Evolutionary conservation across 2,113 vertebrate species (phyloP), one percentile per base, ranked within the genome.

Genomic region (Tamias sibiricus): DNA sequence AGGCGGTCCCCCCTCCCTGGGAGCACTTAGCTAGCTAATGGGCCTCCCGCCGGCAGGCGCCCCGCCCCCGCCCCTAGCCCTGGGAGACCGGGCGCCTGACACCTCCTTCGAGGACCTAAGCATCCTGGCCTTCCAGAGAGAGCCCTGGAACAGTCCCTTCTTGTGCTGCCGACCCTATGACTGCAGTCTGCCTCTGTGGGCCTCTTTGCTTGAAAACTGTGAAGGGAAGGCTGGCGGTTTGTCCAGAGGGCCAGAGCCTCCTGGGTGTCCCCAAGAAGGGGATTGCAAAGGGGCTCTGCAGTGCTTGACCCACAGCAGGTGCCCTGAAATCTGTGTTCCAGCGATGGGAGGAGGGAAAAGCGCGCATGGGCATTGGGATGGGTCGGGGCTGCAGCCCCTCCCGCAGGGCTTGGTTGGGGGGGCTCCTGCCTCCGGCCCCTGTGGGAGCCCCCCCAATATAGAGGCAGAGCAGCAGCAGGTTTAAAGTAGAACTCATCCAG

Each of bases 401-500:
- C 97, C 91, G 96, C 97, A 97, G 97, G 97, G 97, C 97, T 97
- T 97, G 95, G 95, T 95, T 86, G 77, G 97, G 96, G 96, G 97
- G 92, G 97, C 72, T 92, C 92, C 96, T 97, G 98, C 95, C 97
- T 97, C 92, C 66, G 98, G 96, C 97, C 97, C 97, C 96, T 95
- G 82, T 96, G 97, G 97, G 96, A 96, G 90, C 95, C 97, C 98
- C 97, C 95, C 97, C 98, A 97, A 97, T 97, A 82, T 82, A 93
- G 83, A 98, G 96, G 68, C 97, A 81, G 96, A 35, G 96, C 97
- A 95, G 94, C 91, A 94, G 96, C 83, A 96, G 76, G 97, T 98
- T 97, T 97, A 97, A 98, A 98, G 97, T 98, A 97, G 97, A 97
- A 97, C 98, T 98, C 97, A 97, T 97, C 98, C 97, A 98, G 98